Evolutionary conservation across 2,113 vertebrate genomes (phyloP), one percentile per base, ranked within the genome.

Genomic region (Scomber scombrus): DNA sequence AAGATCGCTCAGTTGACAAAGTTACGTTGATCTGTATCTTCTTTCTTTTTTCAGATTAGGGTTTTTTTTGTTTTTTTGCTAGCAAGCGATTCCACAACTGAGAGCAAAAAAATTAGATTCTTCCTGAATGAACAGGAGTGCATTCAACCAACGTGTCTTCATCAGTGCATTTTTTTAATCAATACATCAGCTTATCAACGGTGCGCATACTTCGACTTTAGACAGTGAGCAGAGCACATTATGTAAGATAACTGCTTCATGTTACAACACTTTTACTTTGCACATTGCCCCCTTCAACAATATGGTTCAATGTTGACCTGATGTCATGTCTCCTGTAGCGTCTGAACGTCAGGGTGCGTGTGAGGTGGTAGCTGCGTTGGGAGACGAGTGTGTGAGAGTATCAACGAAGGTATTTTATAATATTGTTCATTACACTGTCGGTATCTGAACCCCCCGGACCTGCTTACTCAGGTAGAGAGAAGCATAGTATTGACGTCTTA

Each of bases 211-310:
- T 40, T 7, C 7, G 31, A 18, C 16, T 43, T 52, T 66, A 54
- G 13, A 67, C 67, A 15, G 3, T 5, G 31, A 54, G 6, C 67
- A 0, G 19, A 50, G 66, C 2, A 49, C 58, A n/a, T 60, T 11
- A 55, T 15, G 26, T 26, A 15, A 81, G 45, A 49, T 66, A n/a
- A n/a, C 46, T 5, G 40, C 5, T 29, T 12, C 12, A 0, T 2
- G 21, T 15, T 47, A 47, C 43, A 69, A 23, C 52, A 75, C 21
- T 21, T 58, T 8, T 10, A 40, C 7, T 82, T 55, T n/a, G 16
- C 1, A 80, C 66, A 29, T 50, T 69, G 71, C 21, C n/a, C n/a
- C 77, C 80, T 78, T 63, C 31, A 84, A 60, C 40, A 34, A 64
- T 3, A 15, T 16, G 8, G 46, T 19, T 50, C 15, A 13, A 52